Percentiles rank a stretch among this genome's conserved stretches.
Conservation (phyloP, 2,888 invertebrate species). For the Luperina nickerlii region DNA sequence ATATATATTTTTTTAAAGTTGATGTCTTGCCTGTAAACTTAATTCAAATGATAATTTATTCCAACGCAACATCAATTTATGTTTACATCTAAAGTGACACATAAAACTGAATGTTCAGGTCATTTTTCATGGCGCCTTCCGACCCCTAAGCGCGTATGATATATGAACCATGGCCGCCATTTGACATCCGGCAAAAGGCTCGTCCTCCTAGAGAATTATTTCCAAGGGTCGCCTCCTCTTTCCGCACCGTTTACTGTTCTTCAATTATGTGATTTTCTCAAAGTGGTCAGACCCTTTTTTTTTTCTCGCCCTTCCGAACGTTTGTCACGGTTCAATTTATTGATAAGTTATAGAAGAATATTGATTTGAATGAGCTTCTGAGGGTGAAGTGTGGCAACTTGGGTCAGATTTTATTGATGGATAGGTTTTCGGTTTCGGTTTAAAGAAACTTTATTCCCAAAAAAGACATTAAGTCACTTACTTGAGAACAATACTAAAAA, state of each 20-base stretch:
- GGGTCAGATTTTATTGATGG: conserved; percentile 17
- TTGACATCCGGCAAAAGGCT: conserved; percentile 82
- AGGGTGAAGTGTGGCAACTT: conserved; percentile 9
- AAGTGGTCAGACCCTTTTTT: conserved; percentile 86
- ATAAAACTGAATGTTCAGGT: conserved; percentile 61
- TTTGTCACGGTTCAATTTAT: conserved; percentile 77
- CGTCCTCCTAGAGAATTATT: conserved; percentile 80
- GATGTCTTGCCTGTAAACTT: background rate
- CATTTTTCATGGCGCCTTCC: conserved; percentile 79
- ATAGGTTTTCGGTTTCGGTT: background rate
- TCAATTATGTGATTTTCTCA: conserved; percentile 90
- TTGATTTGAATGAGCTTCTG: conserved; percentile 55
- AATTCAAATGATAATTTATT: conserved; percentile 2
- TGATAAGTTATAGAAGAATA: conserved; percentile 71
- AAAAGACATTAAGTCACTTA: too few relatives aligned
- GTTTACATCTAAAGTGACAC: conserved; percentile 55
- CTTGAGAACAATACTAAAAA: too few relatives aligned
- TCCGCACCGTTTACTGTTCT: conserved; percentile 89
- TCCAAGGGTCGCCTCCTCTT: conserved; percentile 82
- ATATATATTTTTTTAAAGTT: background rate
- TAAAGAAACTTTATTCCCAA: too few relatives aligned
- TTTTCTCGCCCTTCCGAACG: conserved; percentile 68
- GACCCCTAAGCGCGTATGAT: conserved; percentile 82
- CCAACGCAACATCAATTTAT: conserved; percentile 15
- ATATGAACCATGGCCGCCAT: conserved; percentile 79